Base-by-base conservation (phyloP, 2,113 vertebrate species). In the Chroicocephalus ridibundus region DNA sequence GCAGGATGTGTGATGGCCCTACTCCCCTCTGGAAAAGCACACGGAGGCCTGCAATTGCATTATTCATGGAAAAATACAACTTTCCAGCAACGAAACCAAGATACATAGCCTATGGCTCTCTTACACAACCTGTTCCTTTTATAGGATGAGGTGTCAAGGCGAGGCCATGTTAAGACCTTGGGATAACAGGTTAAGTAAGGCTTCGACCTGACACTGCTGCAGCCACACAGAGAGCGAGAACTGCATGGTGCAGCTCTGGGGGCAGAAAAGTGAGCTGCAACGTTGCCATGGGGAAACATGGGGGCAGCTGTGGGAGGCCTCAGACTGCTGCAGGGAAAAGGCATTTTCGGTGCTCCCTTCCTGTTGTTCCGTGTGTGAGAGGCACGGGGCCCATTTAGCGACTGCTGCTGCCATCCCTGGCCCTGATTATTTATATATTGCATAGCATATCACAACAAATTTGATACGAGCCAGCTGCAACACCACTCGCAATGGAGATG, bases 31-130 rank as follows among this genome's bases (percentile, higher is more conserved):
- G 89, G 58, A 94, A 95, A 88, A 93, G 78, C 32, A 87, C 3
- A 3, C 42, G 19, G n/a, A 89, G n/a, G 81, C 15, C 84, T 90
- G 58, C 64, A 92, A 12, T 72, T 55, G 40, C 86, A 40, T 58
- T 94, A 65, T 82, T 83, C 15, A 4, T 82, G 75, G 93, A 94
- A 95, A 97, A 97, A 77, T 94, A 95, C 72, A 95, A 22, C 29
- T 9, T 80, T 71, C 29, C 47, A 38, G 19, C 16, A 42, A 61
- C 13, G 51, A 42, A 80, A 82, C 74, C 15, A 54, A 34, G 84
- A 69, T 3, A 77, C 34, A 38, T 22, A 65, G 83, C 15, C 36
- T 71, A 55, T 1, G 3, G 32, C 27, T 80, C 52, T 85, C 61
- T 36, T 71, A 6, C 52, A 79, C 0, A 14, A 61, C 25, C 58